Evolutionary conservation across 2,113 vertebrate species (phyloP).

Genomic region (Scophthalmus maximus): DNA sequence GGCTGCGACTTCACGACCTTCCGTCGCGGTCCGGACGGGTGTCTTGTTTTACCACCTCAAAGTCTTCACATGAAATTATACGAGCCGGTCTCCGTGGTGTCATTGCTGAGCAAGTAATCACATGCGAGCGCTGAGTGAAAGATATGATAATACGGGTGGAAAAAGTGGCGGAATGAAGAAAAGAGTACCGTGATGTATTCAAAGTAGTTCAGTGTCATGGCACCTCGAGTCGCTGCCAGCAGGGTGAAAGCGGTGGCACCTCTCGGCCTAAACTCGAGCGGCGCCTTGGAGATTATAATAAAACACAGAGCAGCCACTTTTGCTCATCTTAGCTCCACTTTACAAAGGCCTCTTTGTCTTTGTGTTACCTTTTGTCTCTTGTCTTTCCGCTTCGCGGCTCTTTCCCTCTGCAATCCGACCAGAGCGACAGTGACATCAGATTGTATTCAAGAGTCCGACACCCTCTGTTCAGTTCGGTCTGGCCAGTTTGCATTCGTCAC

Average conservation of each 20-base stretch:
- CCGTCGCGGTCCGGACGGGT: neutral
- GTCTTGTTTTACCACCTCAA: constrained; percentile 5
- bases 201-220: constrained; percentile 48
- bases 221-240: constrained; percentile 31
- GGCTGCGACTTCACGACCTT: neutral
- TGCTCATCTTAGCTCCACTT: neutral
- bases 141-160: neutral
- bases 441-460: too few species aligned
- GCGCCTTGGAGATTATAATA: constrained; percentile 18
- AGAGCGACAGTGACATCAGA: too few species aligned
- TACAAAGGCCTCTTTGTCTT: constrained; percentile 1
- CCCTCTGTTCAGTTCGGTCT: constrained; percentile 27
- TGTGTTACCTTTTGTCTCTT: constrained; percentile 12
- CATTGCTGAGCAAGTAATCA: neutral
- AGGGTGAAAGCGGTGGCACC: constrained; percentile 29
- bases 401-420: neutral
- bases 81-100: neutral
- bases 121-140: constrained; percentile 10
- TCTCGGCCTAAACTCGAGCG: constrained; percentile 43
- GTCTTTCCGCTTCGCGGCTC: neutral
- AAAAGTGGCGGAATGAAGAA: constrained; percentile 1
- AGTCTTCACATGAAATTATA: neutral
- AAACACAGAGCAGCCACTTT: constrained; percentile 4
- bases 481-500: neutral
- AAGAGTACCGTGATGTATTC: constrained; percentile 41